Evolutionary conservation across 2,888 invertebrate species (phyloP).

Genomic region (Herminia tarsipennalis): DNA sequence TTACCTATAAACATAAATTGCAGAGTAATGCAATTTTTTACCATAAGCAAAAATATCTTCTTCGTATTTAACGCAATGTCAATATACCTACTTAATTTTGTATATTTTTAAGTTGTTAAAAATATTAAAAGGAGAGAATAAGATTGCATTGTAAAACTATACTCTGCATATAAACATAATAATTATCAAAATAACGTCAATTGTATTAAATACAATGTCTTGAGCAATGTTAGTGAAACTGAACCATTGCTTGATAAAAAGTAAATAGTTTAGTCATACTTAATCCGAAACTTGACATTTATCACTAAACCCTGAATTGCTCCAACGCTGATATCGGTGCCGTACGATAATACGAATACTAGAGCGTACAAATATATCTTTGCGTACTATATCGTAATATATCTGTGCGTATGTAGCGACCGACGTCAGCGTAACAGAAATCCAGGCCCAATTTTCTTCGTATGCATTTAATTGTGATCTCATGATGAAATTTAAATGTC

Average conservation of each 20-base stretch:
- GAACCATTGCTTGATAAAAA: constrained; percentile 56
- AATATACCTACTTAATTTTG: constrained; percentile 45
- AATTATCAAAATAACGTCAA: constrained; percentile 66
- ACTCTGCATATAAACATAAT: constrained; percentile 69
- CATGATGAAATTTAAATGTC: constrained; percentile 57
- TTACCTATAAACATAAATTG: constrained; percentile 21
- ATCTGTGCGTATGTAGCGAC: too few species aligned
- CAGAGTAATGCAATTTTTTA: constrained; percentile 28
- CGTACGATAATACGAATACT: too few species aligned
- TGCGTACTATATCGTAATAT: too few species aligned
- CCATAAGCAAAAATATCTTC: constrained; percentile 21
- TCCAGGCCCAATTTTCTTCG: too few species aligned
- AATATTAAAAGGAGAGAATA: constrained; percentile 81
- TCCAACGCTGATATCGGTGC: too few species aligned
- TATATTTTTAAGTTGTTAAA: constrained; percentile 75
- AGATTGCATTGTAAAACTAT: constrained; percentile 79
- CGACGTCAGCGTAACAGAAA: too few species aligned
- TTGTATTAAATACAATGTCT: constrained; percentile 81
- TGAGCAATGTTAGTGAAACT: constrained; percentile 60
- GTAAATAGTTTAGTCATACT: constrained; percentile 32
- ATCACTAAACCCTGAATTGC: too few species aligned
- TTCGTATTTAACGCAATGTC: constrained; percentile 33
- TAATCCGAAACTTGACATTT: constrained; percentile 35
- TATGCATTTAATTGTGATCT: constrained; percentile 83
- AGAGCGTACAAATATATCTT: too few species aligned